These are phyloP conservation scores for Melanargia galathea DNA, from an alignment of 2,888 invertebrate species.

Conservation along the genomic window DNA sequence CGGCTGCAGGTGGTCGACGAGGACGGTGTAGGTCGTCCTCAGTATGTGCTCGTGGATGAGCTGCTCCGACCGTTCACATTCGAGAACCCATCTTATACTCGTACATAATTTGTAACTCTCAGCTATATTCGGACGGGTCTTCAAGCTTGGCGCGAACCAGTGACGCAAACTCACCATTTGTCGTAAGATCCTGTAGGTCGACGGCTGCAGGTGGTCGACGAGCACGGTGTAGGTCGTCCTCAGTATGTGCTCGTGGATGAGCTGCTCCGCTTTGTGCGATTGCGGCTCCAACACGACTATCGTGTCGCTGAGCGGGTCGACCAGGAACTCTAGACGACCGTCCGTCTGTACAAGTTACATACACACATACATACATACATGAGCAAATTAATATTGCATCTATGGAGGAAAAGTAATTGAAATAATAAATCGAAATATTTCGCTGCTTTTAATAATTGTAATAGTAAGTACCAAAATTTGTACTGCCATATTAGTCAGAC, in stretches of 20 bases:
- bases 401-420: too few relatives aligned
- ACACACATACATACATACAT: background rate
- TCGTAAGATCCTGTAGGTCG: slow-evolving; percentile 71
- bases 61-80: too few relatives aligned
- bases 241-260: slow-evolving; percentile 73
- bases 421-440: too few relatives aligned
- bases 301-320: slow-evolving; percentile 67
- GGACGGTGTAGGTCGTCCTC: slow-evolving; percentile 68
- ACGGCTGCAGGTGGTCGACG: slow-evolving; percentile 68
- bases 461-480: too few relatives aligned
- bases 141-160: too few relatives aligned
- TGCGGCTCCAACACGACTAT: slow-evolving; percentile 66
- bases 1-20: slow-evolving; percentile 70
- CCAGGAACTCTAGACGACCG: slow-evolving; percentile 73
- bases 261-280: slow-evolving; percentile 64
- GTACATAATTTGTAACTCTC: too few relatives aligned
- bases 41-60: slow-evolving; percentile 73
- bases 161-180: slow-evolving; percentile 61
- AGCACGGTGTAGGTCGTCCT: slow-evolving; percentile 71
- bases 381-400: too few relatives aligned
- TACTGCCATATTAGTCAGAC: too few relatives aligned
- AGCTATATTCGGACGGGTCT: too few relatives aligned
- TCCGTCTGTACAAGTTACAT: slow-evolving; percentile 59
- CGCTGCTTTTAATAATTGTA: too few relatives aligned
- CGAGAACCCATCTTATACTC: too few relatives aligned